phyloP scores from a whole-genome alignment of 2,888 invertebrate species.

The Lymantria dispar region DNA sequence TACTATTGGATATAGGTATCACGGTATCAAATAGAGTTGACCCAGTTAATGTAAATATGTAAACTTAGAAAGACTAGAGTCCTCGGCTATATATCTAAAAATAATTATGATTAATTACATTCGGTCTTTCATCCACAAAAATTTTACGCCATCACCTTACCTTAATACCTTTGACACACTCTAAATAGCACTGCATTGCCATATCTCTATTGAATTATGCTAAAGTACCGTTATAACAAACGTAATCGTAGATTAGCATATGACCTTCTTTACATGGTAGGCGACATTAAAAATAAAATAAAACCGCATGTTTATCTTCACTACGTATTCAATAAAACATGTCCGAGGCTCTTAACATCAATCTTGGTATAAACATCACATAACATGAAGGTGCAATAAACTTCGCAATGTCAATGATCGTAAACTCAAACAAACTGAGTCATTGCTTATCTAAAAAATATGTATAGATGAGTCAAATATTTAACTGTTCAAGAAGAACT shows the following conservation, averaged over 20 bases:
- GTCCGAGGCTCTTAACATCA: constrained; percentile 3
- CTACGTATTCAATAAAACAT: constrained; percentile 1
- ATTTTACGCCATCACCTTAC: neutral
- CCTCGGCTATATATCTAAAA: neutral
- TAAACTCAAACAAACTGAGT: constrained; percentile 49
- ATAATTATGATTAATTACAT: neutral
- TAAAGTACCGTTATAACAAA: neutral
- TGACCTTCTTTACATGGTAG: neutral
- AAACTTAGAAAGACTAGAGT: too few relatives aligned
- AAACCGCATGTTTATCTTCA: neutral
- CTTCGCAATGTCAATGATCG: constrained; percentile 64
- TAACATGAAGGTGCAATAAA: constrained; percentile 56
- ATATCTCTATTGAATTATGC: neutral
- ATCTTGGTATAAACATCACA: constrained; percentile 18
- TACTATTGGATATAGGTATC: too few relatives aligned
- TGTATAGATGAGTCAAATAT: constrained; percentile 29
- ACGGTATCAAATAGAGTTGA: too few relatives aligned
- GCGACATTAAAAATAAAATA: neutral
- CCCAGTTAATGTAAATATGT: too few relatives aligned
- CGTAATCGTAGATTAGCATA: neutral
- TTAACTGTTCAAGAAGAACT: constrained; percentile 44
- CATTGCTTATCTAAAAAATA: constrained; percentile 53
- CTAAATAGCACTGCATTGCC: neutral
- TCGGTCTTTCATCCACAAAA: too few relatives aligned
- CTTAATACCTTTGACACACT: neutral